Evolutionary conservation across 2,797 vertebrate genomes (phyloP).

Genomic region (Podarcis lilfordi): DNA sequence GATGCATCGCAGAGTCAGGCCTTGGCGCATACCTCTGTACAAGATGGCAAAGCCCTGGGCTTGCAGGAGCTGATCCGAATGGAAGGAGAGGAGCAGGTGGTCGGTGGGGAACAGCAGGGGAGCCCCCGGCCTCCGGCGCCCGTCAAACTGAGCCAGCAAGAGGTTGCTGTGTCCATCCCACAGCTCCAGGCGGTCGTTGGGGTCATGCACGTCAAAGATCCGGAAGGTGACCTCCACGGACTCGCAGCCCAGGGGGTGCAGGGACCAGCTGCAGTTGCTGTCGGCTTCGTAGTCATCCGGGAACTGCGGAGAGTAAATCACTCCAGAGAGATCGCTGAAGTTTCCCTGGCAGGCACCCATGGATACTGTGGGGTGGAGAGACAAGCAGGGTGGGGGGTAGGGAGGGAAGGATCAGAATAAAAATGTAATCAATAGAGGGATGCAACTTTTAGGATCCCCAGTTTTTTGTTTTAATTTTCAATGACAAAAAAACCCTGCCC

Average conservation of each 20-base stretch:
- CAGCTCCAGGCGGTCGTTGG: constrained; percentile 69
- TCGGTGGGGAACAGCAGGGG: constrained; percentile 50
- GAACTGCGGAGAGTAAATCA: constrained; percentile 77
- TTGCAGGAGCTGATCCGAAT: constrained; percentile 65
- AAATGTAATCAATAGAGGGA: no score
- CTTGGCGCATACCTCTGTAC: constrained; percentile 65
- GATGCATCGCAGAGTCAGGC: not conserved
- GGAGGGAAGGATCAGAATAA: not conserved
- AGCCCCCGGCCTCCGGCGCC: constrained; percentile 48
- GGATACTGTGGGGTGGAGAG: constrained; percentile 59
- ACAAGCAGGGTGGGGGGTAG: no score
- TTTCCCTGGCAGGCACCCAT: constrained; percentile 76
- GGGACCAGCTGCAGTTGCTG: constrained; percentile 70
- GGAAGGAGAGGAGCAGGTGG: constrained; percentile 66
- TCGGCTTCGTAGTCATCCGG: constrained; percentile 75
- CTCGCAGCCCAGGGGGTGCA: constrained; percentile 44
- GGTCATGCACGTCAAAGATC: constrained; percentile 69
- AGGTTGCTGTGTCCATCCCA: constrained; percentile 59
- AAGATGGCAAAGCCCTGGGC: constrained; percentile 72
- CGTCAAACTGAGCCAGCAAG: constrained; percentile 65
- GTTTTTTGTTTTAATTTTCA: no score
- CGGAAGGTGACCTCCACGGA: constrained; percentile 71
- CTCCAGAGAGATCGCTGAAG: constrained; percentile 67
- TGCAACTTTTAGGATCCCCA: no score
- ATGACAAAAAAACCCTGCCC: no score